Conservation (phyloP, 2,797 vertebrate species). For the Cheirogaleus major region DNA sequence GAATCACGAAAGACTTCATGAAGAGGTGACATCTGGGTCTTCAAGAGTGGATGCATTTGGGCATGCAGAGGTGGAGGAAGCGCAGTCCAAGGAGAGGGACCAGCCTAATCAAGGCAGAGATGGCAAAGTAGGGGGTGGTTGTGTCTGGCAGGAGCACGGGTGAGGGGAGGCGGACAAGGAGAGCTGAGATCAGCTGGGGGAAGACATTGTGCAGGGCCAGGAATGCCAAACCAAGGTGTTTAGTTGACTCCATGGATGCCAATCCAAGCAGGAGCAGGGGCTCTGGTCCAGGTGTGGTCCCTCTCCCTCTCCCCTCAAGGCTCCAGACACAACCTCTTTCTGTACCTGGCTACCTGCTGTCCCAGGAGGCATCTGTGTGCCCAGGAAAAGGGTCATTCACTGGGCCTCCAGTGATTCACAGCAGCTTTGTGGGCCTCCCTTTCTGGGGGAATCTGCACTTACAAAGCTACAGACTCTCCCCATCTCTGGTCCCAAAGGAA, state of each 20-base stretch:
- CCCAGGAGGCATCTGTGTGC: background rate
- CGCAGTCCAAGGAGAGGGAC: background rate
- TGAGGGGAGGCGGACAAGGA: fast-evolving
- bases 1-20: background rate
- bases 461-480: background rate
- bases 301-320: background rate
- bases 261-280: background rate
- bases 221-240: background rate
- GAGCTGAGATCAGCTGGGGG: background rate
- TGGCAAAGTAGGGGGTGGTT: background rate
- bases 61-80: background rate
- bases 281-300: background rate
- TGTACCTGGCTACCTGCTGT: background rate
- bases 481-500: background rate
- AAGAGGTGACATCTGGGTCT: background rate
- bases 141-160: background rate
- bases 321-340: background rate
- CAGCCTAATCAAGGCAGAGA: background rate
- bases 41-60: background rate
- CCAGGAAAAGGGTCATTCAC: background rate
- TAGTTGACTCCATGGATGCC: background rate
- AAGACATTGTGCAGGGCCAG: background rate
- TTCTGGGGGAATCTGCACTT: background rate
- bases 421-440: background rate
- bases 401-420: background rate